phyloP scores from a whole-genome alignment of 37 sponge, comb jelly and placozoan genomes.

The Agelas oroides region DNA sequence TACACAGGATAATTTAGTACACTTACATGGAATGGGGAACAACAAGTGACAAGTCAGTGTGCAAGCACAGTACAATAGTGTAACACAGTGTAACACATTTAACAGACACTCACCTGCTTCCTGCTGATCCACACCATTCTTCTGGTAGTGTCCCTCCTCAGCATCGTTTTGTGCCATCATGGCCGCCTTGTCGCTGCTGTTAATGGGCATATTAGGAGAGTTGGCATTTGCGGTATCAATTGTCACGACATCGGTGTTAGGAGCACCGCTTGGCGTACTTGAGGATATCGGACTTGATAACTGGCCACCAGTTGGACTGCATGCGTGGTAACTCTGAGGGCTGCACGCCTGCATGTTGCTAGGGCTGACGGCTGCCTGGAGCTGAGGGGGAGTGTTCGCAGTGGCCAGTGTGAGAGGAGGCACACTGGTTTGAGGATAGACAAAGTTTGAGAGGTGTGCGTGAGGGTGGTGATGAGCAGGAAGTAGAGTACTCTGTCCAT shows the following conservation, averaged over 20 bases:
- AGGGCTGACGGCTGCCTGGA: slow-evolving; percentile 12
- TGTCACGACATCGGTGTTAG: not conserved
- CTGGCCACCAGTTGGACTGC: not conserved
- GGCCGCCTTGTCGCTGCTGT: slow-evolving; percentile 62
- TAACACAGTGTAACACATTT: too few species aligned
- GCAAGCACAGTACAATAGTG: too few species aligned
- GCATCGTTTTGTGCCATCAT: slow-evolving; percentile 41
- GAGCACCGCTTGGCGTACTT: too few species aligned
- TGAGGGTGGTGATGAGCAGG: not conserved
- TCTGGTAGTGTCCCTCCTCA: not conserved
- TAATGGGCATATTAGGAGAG: slow-evolving; percentile 69
- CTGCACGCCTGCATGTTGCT: slow-evolving; percentile 6
- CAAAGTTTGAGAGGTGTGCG: not conserved
- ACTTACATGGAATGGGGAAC: too few species aligned
- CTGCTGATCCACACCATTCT: too few species aligned
- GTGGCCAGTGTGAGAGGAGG: not conserved
- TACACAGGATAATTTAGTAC: too few species aligned
- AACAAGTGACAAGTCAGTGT: too few species aligned
- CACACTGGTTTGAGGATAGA: not conserved
- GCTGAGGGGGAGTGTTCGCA: not conserved
- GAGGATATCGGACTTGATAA: not conserved
- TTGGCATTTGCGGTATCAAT: slow-evolving; percentile 4
- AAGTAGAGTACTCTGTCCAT: not conserved
- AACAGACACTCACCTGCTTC: too few species aligned
- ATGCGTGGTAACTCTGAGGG: slow-evolving; percentile 30